Percentiles rank a stretch among this genome's conserved stretches.
These are phyloP conservation scores for Eutrigla gurnardus DNA, from an alignment of 2,797 vertebrate species.

Conservation along the genomic window DNA sequence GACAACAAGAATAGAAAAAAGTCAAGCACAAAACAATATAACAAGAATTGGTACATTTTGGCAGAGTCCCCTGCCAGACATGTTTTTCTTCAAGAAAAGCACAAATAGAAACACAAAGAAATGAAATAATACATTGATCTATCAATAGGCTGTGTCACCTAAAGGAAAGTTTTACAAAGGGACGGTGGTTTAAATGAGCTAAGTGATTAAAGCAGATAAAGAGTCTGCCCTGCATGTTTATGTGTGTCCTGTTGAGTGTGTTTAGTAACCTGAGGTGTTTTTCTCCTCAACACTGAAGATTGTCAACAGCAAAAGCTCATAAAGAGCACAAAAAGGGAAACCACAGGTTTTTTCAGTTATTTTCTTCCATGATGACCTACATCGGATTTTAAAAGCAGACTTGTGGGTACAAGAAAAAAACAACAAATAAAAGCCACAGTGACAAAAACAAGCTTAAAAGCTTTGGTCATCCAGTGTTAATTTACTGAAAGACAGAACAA, in stretches of 20 bases:
- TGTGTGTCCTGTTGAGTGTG: conserved; percentile 33
- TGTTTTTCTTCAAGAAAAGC: conserved; percentile 31
- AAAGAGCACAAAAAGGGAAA: conserved; percentile 35
- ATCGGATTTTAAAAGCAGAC: conserved; percentile 19
- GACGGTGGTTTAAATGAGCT: conserved; percentile 26
- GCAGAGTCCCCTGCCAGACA: conserved; percentile 25
- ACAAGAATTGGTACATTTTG: conserved; percentile 43
- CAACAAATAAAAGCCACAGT: neutral
- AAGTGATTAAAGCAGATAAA: conserved; percentile 31
- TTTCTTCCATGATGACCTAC: conserved; percentile 19
- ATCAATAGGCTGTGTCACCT: conserved; percentile 33
- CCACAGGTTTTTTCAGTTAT: neutral
- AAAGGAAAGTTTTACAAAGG: conserved; percentile 29
- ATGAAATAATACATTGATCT: conserved; percentile 30
- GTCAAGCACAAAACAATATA: conserved; percentile 58
- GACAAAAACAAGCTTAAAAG: neutral
- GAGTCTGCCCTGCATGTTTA: conserved; percentile 10
- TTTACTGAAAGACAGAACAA: conserved; percentile 32
- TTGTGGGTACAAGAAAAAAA: neutral
- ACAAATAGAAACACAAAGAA: conserved; percentile 37
- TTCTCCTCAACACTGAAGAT: conserved; percentile 66
- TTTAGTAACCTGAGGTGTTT: conserved; percentile 58
- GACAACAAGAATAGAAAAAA: conserved; percentile 48
- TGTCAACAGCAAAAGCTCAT: conserved; percentile 70
- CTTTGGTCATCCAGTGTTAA: conserved; percentile 2